These are phyloP conservation scores for Alexandromys fortis DNA, from an alignment of 2,113 vertebrate species.

Conservation along the genomic window DNA sequence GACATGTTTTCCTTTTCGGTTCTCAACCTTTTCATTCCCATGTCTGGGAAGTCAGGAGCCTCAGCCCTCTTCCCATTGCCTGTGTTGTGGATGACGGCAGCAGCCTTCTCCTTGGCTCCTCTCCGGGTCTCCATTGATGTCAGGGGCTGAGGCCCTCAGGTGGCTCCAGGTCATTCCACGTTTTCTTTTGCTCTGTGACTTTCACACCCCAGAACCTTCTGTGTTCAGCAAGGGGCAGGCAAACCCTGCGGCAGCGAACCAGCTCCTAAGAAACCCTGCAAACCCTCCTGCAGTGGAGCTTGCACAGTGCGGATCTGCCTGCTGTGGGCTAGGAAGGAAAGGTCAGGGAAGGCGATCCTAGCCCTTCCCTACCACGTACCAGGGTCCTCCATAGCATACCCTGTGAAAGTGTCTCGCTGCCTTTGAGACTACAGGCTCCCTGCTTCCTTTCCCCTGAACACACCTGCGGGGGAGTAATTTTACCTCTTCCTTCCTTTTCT, in stretches of 20 bases:
- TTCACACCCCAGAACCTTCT: neutral
- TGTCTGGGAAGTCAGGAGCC: conserved; percentile 62
- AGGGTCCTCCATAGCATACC: neutral
- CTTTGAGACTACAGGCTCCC: no score
- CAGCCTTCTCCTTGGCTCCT: neutral
- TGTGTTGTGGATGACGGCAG: neutral
- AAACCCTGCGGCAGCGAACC: neutral
- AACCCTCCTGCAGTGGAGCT: neutral
- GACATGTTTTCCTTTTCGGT: conserved; percentile 76
- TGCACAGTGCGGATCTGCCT: rapidly evolving
- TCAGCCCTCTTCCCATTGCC: conserved; percentile 60
- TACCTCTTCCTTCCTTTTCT: neutral
- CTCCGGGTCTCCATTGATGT: neutral
- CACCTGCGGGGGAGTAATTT: rapidly evolving
- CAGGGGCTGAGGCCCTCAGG: neutral
- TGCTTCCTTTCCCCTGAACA: rapidly evolving
- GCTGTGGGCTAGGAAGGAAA: neutral
- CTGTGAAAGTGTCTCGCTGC: neutral
- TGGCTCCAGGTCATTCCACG: neutral
- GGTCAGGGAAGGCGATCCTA: neutral
- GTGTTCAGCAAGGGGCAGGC: neutral
- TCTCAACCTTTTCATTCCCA: conserved; percentile 69
- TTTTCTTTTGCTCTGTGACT: neutral
- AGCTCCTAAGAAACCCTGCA: neutral
- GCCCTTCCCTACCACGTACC: neutral